phyloP scores from a whole-genome alignment of 2,888 invertebrate genomes.

The Patella ulyssiponensis region DNA sequence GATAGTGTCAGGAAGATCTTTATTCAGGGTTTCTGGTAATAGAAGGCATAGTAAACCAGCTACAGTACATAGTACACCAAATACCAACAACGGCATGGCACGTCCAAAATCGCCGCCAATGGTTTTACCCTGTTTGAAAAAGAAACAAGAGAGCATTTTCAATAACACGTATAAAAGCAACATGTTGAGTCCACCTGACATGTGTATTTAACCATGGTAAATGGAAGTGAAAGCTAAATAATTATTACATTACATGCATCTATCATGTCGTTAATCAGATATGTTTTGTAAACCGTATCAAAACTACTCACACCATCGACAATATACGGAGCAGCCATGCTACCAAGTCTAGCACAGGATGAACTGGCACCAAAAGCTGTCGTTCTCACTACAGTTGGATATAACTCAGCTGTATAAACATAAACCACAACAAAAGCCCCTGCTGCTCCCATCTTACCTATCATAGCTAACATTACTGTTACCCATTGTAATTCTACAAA shows the following conservation, averaged over 20 bases:
- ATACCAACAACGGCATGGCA: constrained; percentile 79
- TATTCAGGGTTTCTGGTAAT: constrained; percentile 85
- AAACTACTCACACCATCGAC: constrained; percentile 43
- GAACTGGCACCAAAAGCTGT: constrained; percentile 52
- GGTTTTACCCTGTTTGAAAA: constrained; percentile 39
- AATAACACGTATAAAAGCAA: too few species aligned
- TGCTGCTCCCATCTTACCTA: constrained; percentile 52
- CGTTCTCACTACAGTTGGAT: constrained; percentile 53
- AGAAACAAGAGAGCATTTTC: too few species aligned
- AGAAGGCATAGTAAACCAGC: constrained; percentile 80
- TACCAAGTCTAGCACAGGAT: constrained; percentile 49
- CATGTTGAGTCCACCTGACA: too few species aligned
- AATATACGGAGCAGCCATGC: constrained; percentile 54
- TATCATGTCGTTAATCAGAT: too few species aligned
- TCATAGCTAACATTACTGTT: constrained; percentile 47
- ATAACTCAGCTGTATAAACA: constrained; percentile 49
- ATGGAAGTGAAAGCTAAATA: too few species aligned
- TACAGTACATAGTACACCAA: constrained; percentile 80
- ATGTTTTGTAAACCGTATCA: too few species aligned
- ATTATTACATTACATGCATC: too few species aligned
- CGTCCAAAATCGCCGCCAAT: constrained; percentile 52
- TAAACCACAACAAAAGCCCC: constrained; percentile 52
- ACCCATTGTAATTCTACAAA: constrained; percentile 44
- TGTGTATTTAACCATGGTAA: too few species aligned
- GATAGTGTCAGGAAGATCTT: constrained; percentile 84